Evolutionary conservation across 2,888 invertebrate species (phyloP).

Genomic region (Limnephilus rhombicus): DNA sequence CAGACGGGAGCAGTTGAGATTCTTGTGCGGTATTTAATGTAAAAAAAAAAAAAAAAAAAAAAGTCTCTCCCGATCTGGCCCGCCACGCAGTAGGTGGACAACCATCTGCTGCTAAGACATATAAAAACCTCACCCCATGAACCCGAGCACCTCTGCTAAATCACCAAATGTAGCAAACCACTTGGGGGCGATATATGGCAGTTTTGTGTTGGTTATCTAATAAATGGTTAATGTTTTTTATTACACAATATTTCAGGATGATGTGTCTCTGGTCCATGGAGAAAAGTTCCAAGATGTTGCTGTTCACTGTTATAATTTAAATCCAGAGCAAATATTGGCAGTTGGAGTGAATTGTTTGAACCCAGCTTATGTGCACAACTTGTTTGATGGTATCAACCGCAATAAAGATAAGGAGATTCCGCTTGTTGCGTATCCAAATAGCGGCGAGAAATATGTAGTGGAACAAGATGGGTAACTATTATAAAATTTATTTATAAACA

Average conservation of each 20-base stretch:
- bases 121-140: too few relatives aligned
- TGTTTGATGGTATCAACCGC: slow-evolving; percentile 79
- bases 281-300: slow-evolving; percentile 82
- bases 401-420: slow-evolving; percentile 75
- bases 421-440: slow-evolving; percentile 89
- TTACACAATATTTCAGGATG: slow-evolving; percentile 76
- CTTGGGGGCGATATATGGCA: too few relatives aligned
- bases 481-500: slow-evolving; percentile 62
- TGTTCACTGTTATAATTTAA: slow-evolving; percentile 75
- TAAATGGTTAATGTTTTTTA: slow-evolving; percentile 29
- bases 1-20: too few relatives aligned
- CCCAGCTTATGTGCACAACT: slow-evolving; percentile 80
- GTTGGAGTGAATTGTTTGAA: slow-evolving; percentile 89
- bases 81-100: too few relatives aligned
- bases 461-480: slow-evolving; percentile 68
- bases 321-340: slow-evolving; percentile 81
- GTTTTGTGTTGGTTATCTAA: too few relatives aligned
- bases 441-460: slow-evolving; percentile 83
- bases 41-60: too few relatives aligned
- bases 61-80: too few relatives aligned
- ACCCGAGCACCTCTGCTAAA: too few relatives aligned
- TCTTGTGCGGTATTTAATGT: too few relatives aligned
- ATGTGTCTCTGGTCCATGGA: slow-evolving; percentile 74
- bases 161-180: too few relatives aligned
- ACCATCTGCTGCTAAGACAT: too few relatives aligned